Evolutionary conservation across 2,888 invertebrate species (phyloP), one percentile per base, ranked within the genome.

Genomic region (Sisyra terminalis): DNA sequence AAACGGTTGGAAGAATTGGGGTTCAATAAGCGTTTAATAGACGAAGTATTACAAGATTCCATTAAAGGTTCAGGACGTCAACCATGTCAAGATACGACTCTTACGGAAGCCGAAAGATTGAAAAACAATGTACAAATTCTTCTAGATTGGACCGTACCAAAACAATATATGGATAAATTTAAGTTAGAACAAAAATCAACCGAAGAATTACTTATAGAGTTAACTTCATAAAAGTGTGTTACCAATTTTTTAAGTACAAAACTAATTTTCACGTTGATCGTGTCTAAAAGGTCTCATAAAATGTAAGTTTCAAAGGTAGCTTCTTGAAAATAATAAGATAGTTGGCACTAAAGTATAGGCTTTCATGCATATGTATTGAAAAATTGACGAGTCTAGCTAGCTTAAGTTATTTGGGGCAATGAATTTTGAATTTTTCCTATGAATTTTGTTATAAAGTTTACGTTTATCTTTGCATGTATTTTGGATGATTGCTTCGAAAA

Each of bases 141-240:
- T 49, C 65, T 88, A 6, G 75, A 81, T 44, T 84, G 83, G 72
- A 86, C 87, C 10, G 79, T 88, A 39, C 88, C 88, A 0, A 71
- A 74, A 49, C 67, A 74, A 32, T 78, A 82, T 51, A 83, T 87
- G 85, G 71, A 76, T 16, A 74, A 73, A 51, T 85, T 87, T 52
- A 71, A 70, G 48, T 71, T 69, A 46, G 78, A 85, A 55, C 75
- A 81, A 47, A 78, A 81, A 51, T 75, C 78, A 0, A 79, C 78
- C 0, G 87, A 86, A 56, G 82, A 84, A 53, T 69, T 88, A 46
- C 63, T 89, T 46, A 85, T 85, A 57, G 71, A 82, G 47, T 63
- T 85, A 45, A 80, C 83, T 2, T 66, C 68, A 42, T 69, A 64
- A 61, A 50, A 18, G 9, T 16, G 7, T 24, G 14, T 39, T 13